Conservation (phyloP, 2,113 vertebrate genomes). For the Passer montanus region DNA sequence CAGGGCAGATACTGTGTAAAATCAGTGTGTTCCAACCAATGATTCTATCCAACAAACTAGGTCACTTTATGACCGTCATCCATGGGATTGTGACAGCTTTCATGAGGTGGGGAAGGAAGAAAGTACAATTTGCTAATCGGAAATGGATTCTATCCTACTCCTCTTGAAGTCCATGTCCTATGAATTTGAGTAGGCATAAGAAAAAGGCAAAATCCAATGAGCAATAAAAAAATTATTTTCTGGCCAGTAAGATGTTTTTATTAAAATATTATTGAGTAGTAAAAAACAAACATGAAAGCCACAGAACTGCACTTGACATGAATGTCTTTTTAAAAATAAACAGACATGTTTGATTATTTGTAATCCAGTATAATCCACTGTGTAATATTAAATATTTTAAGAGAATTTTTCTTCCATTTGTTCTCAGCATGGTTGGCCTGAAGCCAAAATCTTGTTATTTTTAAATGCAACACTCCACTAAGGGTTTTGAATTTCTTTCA, state of each 20-base stretch:
- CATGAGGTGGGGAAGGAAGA: neutral
- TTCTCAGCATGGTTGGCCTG: conserved; percentile 21
- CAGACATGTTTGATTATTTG: conserved; percentile 44
- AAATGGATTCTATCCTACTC: neutral
- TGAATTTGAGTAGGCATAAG: neutral
- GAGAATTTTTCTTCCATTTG: conserved; percentile 42
- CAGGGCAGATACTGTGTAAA: neutral
- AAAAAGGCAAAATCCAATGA: neutral
- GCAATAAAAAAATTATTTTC: neutral
- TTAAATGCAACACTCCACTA: conserved; percentile 30
- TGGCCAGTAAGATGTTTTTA: neutral
- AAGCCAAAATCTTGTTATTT: conserved; percentile 48
- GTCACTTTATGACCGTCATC: neutral
- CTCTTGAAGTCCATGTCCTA: neutral
- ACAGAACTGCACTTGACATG: neutral
- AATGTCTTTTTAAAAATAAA: conserved; percentile 8
- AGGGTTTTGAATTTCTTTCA: conserved; percentile 53
- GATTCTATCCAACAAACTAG: neutral
- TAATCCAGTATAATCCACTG: conserved; percentile 41
- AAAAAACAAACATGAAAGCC: conserved; percentile 27
- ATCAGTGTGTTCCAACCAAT: neutral
- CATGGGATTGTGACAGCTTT: neutral
- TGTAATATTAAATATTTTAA: conserved; percentile 51
- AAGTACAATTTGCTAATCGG: neutral
- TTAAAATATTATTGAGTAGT: neutral